phyloP scores from a whole-genome alignment of 2,113 vertebrate genomes.

The Corapipo altera region DNA sequence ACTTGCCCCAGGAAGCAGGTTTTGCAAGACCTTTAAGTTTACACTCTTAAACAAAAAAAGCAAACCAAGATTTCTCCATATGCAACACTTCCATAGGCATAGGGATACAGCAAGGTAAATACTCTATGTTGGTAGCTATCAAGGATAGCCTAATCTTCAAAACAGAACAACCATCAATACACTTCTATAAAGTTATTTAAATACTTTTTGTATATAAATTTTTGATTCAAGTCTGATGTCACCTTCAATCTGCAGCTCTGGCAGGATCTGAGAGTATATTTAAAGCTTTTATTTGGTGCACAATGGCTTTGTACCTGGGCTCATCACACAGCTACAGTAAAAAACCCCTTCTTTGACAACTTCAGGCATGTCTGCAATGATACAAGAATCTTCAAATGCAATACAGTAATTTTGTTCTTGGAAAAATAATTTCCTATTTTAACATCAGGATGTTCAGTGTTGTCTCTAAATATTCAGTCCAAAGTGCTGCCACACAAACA shows the following conservation, averaged over 20 bases:
- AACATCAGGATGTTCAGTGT: background rate
- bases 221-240: background rate
- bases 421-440: background rate
- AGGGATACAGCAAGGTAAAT: background rate
- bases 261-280: background rate
- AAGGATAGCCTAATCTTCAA: background rate
- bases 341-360: background rate
- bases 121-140: background rate
- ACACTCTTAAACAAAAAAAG: background rate
- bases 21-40: background rate
- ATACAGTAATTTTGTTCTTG: background rate
- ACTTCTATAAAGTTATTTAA: background rate
- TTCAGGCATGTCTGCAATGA: constrained; percentile 20
- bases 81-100: background rate
- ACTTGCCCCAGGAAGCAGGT: background rate
- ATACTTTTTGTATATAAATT: background rate
- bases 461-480: background rate
- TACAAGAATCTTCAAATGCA: background rate
- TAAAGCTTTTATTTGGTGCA: constrained; percentile 44
- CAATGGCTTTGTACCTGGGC: constrained; percentile 26
- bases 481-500: constrained; percentile 22
- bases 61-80: background rate
- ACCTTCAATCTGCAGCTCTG: background rate
- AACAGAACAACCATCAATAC: background rate
- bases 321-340: constrained; percentile 22